Conservation (phyloP, 2,797 vertebrate genomes). For the Pipistrellus nathusii region DNA sequence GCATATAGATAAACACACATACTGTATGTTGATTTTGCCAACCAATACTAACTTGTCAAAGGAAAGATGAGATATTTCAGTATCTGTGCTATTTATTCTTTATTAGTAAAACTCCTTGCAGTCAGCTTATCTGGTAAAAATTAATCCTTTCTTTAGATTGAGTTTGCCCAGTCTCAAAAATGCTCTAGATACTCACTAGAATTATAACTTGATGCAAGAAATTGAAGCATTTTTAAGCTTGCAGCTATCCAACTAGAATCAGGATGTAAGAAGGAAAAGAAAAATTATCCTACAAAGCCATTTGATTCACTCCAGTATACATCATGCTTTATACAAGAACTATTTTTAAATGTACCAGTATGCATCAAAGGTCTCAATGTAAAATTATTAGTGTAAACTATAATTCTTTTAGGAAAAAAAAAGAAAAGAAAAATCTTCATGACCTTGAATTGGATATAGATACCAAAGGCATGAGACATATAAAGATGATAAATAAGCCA, state of each 20-base stretch:
- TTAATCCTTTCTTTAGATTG: background rate
- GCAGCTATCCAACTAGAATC: background rate
- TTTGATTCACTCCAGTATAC: background rate
- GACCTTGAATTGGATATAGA: background rate
- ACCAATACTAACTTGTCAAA: background rate
- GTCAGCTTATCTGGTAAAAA: constrained; percentile 18
- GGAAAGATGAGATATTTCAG: background rate
- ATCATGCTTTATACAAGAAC: background rate
- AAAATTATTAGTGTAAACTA: background rate
- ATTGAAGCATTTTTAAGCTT: background rate
- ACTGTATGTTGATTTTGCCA: background rate
- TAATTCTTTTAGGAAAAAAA: constrained; percentile 1
- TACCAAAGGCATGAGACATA: background rate
- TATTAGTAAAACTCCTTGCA: background rate
- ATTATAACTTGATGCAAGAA: background rate
- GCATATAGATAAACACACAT: background rate
- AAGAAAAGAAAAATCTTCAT: constrained; percentile 41
- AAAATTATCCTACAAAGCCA: background rate
- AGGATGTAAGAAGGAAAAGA: background rate
- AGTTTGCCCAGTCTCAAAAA: background rate
- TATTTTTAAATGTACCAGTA: background rate
- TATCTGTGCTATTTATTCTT: background rate
- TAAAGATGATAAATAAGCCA: background rate
- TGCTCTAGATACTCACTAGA: constrained; percentile 13
- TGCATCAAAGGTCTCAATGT: background rate